Evolutionary conservation across 1,140 invertebrate genomes (phyloP), one percentile per base, ranked within the genome.

Genomic region (Euwallacea similis): DNA sequence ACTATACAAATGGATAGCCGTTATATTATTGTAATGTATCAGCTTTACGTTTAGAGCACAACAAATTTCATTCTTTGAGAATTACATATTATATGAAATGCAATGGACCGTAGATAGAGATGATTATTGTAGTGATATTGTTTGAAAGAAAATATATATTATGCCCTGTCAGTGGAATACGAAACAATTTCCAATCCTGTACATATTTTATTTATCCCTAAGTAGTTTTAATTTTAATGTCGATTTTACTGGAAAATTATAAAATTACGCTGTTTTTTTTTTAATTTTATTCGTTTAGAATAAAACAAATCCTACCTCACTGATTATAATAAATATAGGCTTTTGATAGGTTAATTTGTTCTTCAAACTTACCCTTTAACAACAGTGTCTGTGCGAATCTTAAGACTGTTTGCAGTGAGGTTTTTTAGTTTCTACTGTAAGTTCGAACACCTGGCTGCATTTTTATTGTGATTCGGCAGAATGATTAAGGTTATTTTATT

Each of bases 121-220:
- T 56, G 46, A 53, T 55, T 73, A 58, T 63, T 61, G 43, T 75
- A 75, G 71, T 67, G 70, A 71, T 66, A 54, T 69, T 70, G 71
- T 69, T 73, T 71, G 75, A 75, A 71, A 74, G 69, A 73, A 69
- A 65, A 56, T 41, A 65, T 65, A 65, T 61, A 44, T 67, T 64
- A 66, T 56, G 73, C 71, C 67, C 73, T 74, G 72, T 74, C 65
- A 59, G 47, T 58, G 58, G 58, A 68, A 55, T 67, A 58, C 66
- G 63, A 70, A 73, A 73, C 73, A 76, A 76, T 76, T 75, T 76
- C 73, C 73, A 76, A 73, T 74, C 54, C 62, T 76, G 69, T 76
- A 75, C 58, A 75, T 72, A 71, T 69, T 64, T 74, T 74, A 66
- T 60, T 72, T 70, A 69, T 63, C 55, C 42, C 56, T 67, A 74